phyloP scores from a whole-genome alignment of 2,113 vertebrate species.

The Lepus europaeus region DNA sequence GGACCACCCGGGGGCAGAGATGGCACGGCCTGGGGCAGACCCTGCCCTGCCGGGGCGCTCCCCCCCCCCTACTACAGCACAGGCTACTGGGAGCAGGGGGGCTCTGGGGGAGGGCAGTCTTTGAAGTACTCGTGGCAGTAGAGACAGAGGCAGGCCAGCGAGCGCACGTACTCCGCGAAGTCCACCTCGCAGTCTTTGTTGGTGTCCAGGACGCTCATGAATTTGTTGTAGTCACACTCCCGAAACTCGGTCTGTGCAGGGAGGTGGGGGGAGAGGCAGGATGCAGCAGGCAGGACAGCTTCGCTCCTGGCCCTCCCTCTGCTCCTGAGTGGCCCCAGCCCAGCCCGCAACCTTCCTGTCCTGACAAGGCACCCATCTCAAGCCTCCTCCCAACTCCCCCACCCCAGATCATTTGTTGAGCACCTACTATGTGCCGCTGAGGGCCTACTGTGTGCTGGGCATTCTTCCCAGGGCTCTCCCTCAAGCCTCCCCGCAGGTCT shows the following conservation, averaged over 20 bases:
- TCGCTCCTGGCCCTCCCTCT: rapidly evolving
- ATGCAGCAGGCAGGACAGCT: not conserved
- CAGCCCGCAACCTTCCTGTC: not conserved
- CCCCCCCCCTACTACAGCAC: not conserved
- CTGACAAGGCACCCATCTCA: not conserved
- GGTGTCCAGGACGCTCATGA: constrained; percentile 75
- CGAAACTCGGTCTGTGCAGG: constrained; percentile 42
- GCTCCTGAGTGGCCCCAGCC: too few species aligned
- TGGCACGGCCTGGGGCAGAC: not conserved
- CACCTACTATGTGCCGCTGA: not conserved
- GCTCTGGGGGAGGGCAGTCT: not conserved
- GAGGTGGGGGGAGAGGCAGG: not conserved
- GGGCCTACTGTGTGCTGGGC: rapidly evolving
- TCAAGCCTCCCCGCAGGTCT: not conserved
- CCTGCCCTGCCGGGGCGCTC: too few species aligned
- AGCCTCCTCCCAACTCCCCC: not conserved
- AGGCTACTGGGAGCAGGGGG: constrained; percentile 64
- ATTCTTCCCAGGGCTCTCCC: not conserved
- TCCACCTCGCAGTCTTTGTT: constrained; percentile 79
- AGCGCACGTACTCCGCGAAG: constrained; percentile 76
- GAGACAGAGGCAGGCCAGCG: constrained; percentile 67
- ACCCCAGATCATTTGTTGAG: not conserved
- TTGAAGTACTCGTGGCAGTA: constrained; percentile 79
- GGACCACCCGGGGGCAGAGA: not conserved
- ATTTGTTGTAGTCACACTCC: constrained; percentile 73